Percentiles rank a stretch among this genome's conserved stretches.
Conservation (phyloP, 2,797 vertebrate species). For the Karalla daura region DNA sequence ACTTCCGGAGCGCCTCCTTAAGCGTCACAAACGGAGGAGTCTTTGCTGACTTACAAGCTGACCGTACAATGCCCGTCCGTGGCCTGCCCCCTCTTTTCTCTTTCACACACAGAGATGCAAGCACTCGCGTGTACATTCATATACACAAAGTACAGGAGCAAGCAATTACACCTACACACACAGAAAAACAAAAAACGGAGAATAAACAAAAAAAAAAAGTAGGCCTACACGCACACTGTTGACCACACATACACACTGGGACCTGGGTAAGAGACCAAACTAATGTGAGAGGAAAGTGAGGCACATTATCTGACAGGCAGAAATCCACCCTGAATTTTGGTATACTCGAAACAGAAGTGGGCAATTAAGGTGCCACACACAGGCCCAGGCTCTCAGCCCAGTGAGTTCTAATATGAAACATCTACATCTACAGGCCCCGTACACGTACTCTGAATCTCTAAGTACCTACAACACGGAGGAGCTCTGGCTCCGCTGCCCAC, state of each 20-base stretch:
- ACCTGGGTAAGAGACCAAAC: slow-evolving; percentile 59
- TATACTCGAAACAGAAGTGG: slow-evolving; percentile 70
- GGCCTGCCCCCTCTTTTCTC: slow-evolving; percentile 26
- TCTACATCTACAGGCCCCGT: slow-evolving; percentile 55
- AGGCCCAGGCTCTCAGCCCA: slow-evolving; percentile 52
- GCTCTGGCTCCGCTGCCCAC: slow-evolving; percentile 29
- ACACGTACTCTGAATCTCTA: slow-evolving; percentile 38
- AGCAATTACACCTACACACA: slow-evolving; percentile 61
- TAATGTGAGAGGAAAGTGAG: slow-evolving; percentile 73
- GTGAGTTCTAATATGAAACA: slow-evolving; percentile 51
- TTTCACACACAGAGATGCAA: slow-evolving; percentile 45
- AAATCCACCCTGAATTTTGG: slow-evolving; percentile 77
- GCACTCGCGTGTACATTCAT: slow-evolving; percentile 63
- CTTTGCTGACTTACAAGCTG: slow-evolving; percentile 28
- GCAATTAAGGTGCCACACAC: slow-evolving; percentile 60
- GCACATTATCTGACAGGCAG: slow-evolving; percentile 77
- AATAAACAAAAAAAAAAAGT: too few species aligned
- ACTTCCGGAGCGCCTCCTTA: slow-evolving; percentile 41
- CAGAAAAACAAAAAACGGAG: slow-evolving; percentile 19
- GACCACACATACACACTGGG: slow-evolving; percentile 45
- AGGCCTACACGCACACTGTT: slow-evolving; percentile 36
- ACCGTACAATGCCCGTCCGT: slow-evolving; percentile 5
- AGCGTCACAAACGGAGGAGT: slow-evolving; percentile 32
- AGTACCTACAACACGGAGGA: slow-evolving; percentile 50
- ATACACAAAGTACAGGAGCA: slow-evolving; percentile 60